A percentile compares a stretch with the other conserved stretches of the same genome.
phyloP scores from a whole-genome alignment of 2,888 invertebrate species.

The Willowsia nigromaculata region DNA sequence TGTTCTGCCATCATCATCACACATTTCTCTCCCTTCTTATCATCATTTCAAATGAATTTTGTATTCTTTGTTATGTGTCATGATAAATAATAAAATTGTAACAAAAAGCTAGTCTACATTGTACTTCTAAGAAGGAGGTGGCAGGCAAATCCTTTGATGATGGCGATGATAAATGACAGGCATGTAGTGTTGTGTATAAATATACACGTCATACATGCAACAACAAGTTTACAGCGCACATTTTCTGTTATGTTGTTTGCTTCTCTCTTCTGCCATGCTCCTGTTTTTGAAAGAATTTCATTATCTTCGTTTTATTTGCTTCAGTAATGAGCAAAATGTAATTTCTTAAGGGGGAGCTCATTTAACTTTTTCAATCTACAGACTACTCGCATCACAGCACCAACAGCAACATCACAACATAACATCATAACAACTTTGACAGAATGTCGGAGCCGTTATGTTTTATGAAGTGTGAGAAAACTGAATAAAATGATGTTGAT shows the following conservation, averaged over 20 bases:
- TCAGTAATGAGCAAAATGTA: constrained; percentile 41
- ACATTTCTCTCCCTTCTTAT: neutral
- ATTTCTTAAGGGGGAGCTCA: constrained; percentile 31
- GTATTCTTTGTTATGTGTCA: constrained; percentile 29
- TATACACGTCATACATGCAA: neutral
- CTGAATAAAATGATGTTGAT: neutral
- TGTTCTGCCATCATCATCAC: neutral
- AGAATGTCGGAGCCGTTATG: constrained; percentile 16
- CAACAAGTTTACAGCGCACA: neutral
- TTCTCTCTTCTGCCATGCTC: neutral
- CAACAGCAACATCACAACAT: neutral
- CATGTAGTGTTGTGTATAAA: neutral
- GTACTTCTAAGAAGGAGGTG: neutral
- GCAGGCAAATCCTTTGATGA: constrained; percentile 31
- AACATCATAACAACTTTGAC: neutral
- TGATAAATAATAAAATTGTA: constrained; percentile 37
- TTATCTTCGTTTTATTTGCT: constrained; percentile 45
- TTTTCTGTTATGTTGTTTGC: neutral
- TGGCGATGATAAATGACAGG: constrained; percentile 8
- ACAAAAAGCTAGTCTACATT: neutral
- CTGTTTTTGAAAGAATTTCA: constrained; percentile 49
- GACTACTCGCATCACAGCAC: neutral
- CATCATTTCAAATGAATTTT: constrained; percentile 30
- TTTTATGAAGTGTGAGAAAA: constrained; percentile 43
- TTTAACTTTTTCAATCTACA: constrained; percentile 36